Evolutionary conservation across 2,888 invertebrate genomes (phyloP), one percentile per base, ranked within the genome.

Genomic region (Lochmaea capreae): DNA sequence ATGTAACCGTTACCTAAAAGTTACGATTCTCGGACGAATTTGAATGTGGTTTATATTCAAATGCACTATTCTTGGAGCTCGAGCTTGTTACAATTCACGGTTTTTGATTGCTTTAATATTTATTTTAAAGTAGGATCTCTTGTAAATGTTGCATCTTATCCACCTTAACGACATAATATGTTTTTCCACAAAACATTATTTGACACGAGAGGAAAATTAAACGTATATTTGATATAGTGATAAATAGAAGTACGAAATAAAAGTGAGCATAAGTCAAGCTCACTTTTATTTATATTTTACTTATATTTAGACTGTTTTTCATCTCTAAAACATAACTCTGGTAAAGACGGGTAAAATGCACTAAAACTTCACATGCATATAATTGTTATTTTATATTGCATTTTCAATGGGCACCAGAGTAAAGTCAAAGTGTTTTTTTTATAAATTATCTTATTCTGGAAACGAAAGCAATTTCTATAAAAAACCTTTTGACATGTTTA

Each of bases 1-100:
- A 76, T 77, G 77, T 73, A 78, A 79, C 76, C 75, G 77, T 74
- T 77, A 75, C 74, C 73, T 70, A 70, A 74, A 77, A 78, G 75
- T 78, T 73, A 75, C 67, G 74, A 58, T 52, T 43, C 62, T 67
- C 71, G 26, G 58, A 71, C 66, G 70, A 74, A 68, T 71, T 74
- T 71, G 63, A 71, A 71, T 71, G 74, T 67, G 67, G 74, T 74
- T 67, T 74, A 74, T 70, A 74, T 74, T 74, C 71, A 67, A 67
- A 74, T 70, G 70, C 63, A 63, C 61, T 33, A 61, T 16, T 61
- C 61, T 33, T 39, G 16, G 33, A 54, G 18, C 63, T 54, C 52
- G 42, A 39, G 26, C 62, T 52, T 54, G 54, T 62, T 63, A 63
- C 70, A 63, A 57, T 70, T 70, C 70, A n/a, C 63, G 54, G 63